These are phyloP conservation scores for Eustalomyia histrio DNA, from an alignment of 2,888 invertebrate genomes.

Conservation along the genomic window DNA sequence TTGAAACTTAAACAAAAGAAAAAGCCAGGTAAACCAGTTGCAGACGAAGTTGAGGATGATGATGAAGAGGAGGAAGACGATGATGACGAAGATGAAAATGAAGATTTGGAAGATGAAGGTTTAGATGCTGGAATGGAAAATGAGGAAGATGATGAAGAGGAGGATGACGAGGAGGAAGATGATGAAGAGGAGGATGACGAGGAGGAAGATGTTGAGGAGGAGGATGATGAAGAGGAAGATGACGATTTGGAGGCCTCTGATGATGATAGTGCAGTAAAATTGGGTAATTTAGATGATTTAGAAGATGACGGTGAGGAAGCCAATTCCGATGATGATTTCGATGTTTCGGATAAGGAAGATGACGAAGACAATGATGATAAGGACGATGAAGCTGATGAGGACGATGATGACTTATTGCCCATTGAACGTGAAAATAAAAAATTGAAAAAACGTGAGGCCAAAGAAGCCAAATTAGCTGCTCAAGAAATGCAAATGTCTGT, in stretches of 20 bases:
- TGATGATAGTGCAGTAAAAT: constrained; percentile 70
- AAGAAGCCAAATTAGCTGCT: constrained; percentile 86
- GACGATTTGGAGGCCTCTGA: constrained; percentile 70
- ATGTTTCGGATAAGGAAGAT: constrained; percentile 74
- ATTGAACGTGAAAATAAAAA: constrained; percentile 91
- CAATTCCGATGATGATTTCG: constrained; percentile 80
- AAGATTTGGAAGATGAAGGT: constrained; percentile 75
- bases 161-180: too few species aligned
- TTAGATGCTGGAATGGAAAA: constrained; percentile 63
- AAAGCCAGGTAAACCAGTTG: constrained; percentile 70
- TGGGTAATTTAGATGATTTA: constrained; percentile 75
- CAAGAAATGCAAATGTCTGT: constrained; percentile 91
- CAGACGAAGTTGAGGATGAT: constrained; percentile 69
- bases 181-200: constrained; percentile 68
- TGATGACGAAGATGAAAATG: constrained; percentile 61
- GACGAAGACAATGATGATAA: constrained; percentile 76
- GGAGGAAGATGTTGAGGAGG: constrained; percentile 66
- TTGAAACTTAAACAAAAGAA: constrained; percentile 82
- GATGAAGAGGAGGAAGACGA: constrained; percentile 73
- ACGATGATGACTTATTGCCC: constrained; percentile 87
- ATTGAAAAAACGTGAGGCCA: constrained; percentile 86
- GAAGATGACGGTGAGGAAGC: constrained; percentile 71
- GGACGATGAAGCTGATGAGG: constrained; percentile 77
- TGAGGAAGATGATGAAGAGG: constrained; percentile 58
- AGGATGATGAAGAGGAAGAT: constrained; percentile 71